These are phyloP conservation scores for Dryobates pubescens DNA, from an alignment of 2,797 vertebrate species.

Conservation along the genomic window DNA sequence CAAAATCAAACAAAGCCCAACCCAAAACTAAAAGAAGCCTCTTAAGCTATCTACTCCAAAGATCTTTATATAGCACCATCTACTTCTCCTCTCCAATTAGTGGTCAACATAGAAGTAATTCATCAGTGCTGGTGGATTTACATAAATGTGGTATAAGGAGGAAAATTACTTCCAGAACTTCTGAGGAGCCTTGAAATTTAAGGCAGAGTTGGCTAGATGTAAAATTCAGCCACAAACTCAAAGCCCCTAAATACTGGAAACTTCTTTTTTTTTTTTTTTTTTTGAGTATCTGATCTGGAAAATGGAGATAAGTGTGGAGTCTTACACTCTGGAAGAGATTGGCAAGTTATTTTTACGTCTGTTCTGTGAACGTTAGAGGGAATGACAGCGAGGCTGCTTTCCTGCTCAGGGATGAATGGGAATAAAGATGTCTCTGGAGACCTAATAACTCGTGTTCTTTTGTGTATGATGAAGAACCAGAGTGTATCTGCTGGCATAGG, in stretches of 20 bases:
- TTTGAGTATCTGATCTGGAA: neutral
- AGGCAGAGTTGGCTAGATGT: neutral
- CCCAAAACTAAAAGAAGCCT: neutral
- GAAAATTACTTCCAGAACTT: neutral
- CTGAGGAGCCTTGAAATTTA: slow-evolving; percentile 7
- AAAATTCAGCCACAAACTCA: neutral
- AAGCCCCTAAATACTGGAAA: too few relatives aligned
- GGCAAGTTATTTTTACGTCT: neutral
- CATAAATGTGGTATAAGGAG: neutral
- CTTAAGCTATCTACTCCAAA: neutral
- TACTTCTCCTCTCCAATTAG: slow-evolving; percentile 32
- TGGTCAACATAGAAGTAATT: slow-evolving; percentile 40
- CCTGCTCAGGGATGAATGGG: neutral
- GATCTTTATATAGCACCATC: neutral
- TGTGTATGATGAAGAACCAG: neutral
- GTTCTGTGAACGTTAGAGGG: neutral
- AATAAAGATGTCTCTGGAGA: neutral
- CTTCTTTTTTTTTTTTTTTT: too few relatives aligned
- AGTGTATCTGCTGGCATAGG: neutral
- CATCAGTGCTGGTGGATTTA: slow-evolving; percentile 21
- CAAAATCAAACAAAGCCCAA: too few relatives aligned
- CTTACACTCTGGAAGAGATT: neutral
- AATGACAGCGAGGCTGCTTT: neutral
- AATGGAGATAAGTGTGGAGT: neutral
- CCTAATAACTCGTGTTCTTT: neutral